A percentile compares a stretch with the other conserved stretches of the same genome.
Conservation (phyloP, 64 coral and sea anemone species). For the Montipora foliosa region DNA sequence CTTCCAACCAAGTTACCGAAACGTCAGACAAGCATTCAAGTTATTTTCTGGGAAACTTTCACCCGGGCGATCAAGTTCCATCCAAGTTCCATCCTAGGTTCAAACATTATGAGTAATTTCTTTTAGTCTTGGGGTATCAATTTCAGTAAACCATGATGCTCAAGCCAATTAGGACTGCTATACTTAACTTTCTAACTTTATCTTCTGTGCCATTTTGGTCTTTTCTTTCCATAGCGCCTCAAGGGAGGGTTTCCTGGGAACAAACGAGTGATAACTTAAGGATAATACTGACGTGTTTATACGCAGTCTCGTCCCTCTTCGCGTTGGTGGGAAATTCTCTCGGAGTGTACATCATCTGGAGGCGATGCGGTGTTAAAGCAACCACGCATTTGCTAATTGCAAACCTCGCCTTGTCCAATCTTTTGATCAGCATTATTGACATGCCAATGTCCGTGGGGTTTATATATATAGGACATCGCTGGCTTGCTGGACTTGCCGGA, state of each 20-base stretch:
- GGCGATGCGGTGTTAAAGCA: conserved; percentile 57
- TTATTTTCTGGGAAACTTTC: too few species aligned
- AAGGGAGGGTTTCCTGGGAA: neutral
- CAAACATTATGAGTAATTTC: too few species aligned
- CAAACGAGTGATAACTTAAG: neutral
- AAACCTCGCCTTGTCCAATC: conserved; percentile 77
- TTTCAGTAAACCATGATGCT: too few species aligned
- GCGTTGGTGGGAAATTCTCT: conserved; percentile 67
- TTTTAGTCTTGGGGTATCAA: too few species aligned
- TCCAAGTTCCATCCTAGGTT: too few species aligned
- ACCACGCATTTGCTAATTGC: conserved; percentile 70
- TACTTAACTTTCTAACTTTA: neutral
- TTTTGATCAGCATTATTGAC: conserved; percentile 55
- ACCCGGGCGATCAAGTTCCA: too few species aligned
- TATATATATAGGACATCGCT: neutral
- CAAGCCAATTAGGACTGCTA: too few species aligned
- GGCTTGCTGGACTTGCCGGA: conserved; percentile 51
- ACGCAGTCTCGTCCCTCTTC: conserved; percentile 58
- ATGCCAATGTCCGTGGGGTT: conserved; percentile 63
- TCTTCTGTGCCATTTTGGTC: neutral
- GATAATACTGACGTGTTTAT: conserved; percentile 47
- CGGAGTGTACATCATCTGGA: conserved; percentile 57
- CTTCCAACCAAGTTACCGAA: too few species aligned
- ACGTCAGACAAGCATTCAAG: too few species aligned
- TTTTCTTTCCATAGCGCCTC: neutral